phyloP scores from a whole-genome alignment of 2,113 vertebrate genomes.

The Anas platyrhynchos region DNA sequence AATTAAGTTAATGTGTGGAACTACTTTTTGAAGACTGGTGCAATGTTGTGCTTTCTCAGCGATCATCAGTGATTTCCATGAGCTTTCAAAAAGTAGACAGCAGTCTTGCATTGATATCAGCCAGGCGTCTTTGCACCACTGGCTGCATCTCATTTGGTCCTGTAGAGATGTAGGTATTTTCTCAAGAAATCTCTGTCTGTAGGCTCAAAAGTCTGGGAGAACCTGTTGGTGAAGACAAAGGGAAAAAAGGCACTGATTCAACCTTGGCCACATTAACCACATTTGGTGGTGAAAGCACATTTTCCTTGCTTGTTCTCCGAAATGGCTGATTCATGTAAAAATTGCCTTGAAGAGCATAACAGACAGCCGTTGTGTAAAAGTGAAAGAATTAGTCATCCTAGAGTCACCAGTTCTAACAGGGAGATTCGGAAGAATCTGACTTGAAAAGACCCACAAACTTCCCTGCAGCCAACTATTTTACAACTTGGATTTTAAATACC shows the following conservation, averaged over 20 bases:
- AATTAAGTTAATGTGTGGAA: neutral
- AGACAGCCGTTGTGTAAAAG: neutral
- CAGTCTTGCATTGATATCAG: neutral
- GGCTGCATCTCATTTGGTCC: neutral
- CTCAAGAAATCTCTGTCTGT: neutral
- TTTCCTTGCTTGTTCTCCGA: neutral
- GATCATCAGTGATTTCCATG: neutral
- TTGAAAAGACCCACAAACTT: neutral
- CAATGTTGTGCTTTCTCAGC: neutral
- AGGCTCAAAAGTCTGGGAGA: neutral
- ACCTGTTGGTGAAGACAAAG: neutral
- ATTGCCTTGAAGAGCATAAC: neutral
- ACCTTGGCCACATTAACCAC: neutral
- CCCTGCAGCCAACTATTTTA: neutral
- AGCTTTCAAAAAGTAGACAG: neutral
- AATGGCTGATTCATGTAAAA: neutral
- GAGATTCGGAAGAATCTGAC: neutral
- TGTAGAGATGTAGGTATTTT: neutral
- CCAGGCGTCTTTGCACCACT: neutral
- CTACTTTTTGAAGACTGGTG: neutral
- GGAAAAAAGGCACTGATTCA: neutral
- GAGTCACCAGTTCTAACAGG: neutral
- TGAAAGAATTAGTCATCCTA: neutral
- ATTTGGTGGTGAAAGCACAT: neutral
- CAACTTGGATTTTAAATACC: neutral